Evolutionary conservation across 2,797 vertebrate genomes (phyloP).

Genomic region (Lates japonicus): DNA sequence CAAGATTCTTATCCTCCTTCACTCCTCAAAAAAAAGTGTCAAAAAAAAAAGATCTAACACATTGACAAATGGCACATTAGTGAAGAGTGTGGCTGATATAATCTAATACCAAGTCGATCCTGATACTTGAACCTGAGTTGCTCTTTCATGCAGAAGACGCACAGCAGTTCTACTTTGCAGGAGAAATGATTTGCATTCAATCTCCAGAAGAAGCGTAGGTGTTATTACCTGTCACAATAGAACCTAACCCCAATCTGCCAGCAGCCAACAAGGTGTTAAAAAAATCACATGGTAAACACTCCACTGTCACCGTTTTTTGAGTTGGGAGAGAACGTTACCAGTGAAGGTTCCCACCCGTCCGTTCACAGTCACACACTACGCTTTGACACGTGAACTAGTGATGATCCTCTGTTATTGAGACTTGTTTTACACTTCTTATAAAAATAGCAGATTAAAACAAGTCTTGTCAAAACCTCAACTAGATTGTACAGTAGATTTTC

Average conservation of each 20-base stretch:
- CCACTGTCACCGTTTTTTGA: not conserved
- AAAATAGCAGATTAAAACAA: constrained; percentile 35
- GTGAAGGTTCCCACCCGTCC: constrained; percentile 2
- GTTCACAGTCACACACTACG: constrained; percentile 19
- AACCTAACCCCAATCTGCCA: constrained; percentile 71
- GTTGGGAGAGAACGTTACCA: constrained; percentile 14
- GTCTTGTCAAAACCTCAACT: not conserved
- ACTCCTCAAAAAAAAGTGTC: not conserved
- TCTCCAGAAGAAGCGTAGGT: constrained; percentile 60
- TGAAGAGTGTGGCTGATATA: constrained; percentile 46
- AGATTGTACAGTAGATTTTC: constrained; percentile 30
- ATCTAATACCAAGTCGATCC: constrained; percentile 56
- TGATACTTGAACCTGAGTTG: constrained; percentile 53
- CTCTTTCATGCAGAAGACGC: constrained; percentile 36
- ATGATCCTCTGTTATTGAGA: constrained; percentile 18
- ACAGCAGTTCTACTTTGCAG: constrained; percentile 43
- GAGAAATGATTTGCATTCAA: constrained; percentile 75
- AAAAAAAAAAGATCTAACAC: constrained; percentile 4
- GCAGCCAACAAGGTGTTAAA: constrained; percentile 39
- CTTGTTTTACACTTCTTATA: constrained; percentile 45
- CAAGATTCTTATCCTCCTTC: constrained; percentile 5
- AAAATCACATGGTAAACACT: constrained; percentile 27
- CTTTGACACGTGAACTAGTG: constrained; percentile 30
- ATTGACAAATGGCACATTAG: constrained; percentile 43
- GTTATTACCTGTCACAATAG: constrained; percentile 72